Conservation (phyloP, 2,888 invertebrate genomes). For the Euplexia lucipara region DNA sequence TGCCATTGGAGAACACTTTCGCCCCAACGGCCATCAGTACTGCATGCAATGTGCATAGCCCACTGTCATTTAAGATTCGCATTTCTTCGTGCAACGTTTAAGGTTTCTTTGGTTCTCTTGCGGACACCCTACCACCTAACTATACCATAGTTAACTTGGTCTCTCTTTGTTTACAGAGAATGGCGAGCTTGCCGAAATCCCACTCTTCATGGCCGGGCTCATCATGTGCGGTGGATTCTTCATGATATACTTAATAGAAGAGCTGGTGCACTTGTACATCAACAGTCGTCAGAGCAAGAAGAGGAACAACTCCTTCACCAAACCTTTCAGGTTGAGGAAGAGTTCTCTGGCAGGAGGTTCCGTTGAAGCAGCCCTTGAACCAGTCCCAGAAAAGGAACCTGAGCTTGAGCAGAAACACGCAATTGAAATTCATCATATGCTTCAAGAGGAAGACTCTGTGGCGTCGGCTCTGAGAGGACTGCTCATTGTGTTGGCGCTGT, state of each 20-base stretch:
- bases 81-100: too few species aligned
- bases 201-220: slow-evolving; percentile 93
- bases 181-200: slow-evolving; percentile 88
- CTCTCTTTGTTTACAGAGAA: slow-evolving; percentile 69
- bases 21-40: too few species aligned
- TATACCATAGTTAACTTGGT: neutral
- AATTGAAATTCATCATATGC: slow-evolving; percentile 79
- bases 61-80: too few species aligned
- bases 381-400: slow-evolving; percentile 59
- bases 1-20: too few species aligned
- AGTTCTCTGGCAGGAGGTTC: slow-evolving; percentile 34
- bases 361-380: slow-evolving; percentile 28
- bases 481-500: slow-evolving; percentile 94
- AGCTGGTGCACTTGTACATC: slow-evolving; percentile 93
- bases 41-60: too few species aligned
- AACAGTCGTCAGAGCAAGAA: slow-evolving; percentile 87
- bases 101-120: too few species aligned
- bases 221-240: slow-evolving; percentile 95
- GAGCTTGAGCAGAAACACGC: slow-evolving; percentile 66
- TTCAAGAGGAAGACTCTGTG: slow-evolving; percentile 78
- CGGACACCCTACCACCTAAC: too few species aligned
- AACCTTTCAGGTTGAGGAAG: slow-evolving; percentile 82
- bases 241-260: slow-evolving; percentile 95
- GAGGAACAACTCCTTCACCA: slow-evolving; percentile 75
- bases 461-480: slow-evolving; percentile 92